Conservation (phyloP, 1,140 invertebrate genomes). For the Apocrypta bakeri region DNA sequence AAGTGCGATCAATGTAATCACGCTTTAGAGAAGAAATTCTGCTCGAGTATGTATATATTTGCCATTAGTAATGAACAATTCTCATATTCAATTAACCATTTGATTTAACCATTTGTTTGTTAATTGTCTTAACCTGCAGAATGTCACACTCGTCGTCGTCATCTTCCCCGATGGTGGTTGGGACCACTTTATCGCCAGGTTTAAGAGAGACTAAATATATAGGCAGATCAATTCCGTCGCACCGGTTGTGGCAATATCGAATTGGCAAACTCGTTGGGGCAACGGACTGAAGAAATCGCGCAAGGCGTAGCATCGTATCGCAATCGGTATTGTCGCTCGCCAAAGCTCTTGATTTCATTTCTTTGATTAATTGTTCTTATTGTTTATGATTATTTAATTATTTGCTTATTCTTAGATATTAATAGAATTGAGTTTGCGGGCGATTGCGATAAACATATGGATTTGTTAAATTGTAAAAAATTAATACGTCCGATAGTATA, state of each 20-base stretch:
- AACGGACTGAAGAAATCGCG: neutral
- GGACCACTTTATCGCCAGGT: constrained; percentile 16
- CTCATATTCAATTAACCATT: too few relatives aligned
- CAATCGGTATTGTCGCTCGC: too few relatives aligned
- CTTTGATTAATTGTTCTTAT: neutral
- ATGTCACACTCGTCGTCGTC: constrained; percentile 19
- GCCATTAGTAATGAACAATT: too few relatives aligned
- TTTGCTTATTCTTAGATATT: too few relatives aligned
- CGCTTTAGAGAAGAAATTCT: neutral
- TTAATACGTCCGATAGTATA: neutral
- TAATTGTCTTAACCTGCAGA: neutral
- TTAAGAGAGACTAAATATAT: neutral
- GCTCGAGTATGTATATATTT: constrained; percentile 4
- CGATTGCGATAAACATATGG: too few relatives aligned
- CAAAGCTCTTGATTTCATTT: neutral
- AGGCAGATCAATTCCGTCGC: neutral
- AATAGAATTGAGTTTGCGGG: too few relatives aligned
- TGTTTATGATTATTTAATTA: too few relatives aligned
- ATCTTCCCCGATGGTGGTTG: constrained; percentile 9
- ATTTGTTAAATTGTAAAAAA: too few relatives aligned
- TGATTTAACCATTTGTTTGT: too few relatives aligned
- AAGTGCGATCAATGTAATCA: constrained; percentile 7
- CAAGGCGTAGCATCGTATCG: too few relatives aligned
- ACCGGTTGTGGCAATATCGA: neutral
- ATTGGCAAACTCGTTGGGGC: neutral